These are phyloP conservation scores for Papilio glaucus DNA, from an alignment of 1,140 invertebrate species.

Conservation along the genomic window DNA sequence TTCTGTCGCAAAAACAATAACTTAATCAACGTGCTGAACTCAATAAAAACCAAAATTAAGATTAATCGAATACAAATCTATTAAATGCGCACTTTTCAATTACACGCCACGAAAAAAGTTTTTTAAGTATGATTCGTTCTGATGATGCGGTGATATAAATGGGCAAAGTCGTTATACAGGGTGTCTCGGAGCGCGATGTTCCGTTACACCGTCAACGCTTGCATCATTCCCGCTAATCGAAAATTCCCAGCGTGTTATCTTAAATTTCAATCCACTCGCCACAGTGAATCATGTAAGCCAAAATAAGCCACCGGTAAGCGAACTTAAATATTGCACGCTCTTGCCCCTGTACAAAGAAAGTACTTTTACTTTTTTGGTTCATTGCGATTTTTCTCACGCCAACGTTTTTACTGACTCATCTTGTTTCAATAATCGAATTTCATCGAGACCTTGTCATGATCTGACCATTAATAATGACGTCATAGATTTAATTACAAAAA, in stretches of 20 bases:
- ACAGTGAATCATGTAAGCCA: slow-evolving; percentile 69
- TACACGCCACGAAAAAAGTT: slow-evolving; percentile 10
- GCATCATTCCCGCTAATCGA: slow-evolving; percentile 72
- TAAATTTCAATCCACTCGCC: slow-evolving; percentile 69
- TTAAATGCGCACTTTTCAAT: slow-evolving; percentile 28
- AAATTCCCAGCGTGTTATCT: slow-evolving; percentile 71
- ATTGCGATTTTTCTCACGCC: slow-evolving; percentile 63
- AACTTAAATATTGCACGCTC: slow-evolving; percentile 68
- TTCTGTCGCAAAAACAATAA: slow-evolving; percentile 13
- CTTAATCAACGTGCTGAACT: not conserved
- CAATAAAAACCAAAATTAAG: slow-evolving; percentile 21
- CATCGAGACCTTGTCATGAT: slow-evolving; percentile 45
- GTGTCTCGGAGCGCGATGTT: slow-evolving; percentile 36
- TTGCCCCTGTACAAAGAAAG: slow-evolving; percentile 70
- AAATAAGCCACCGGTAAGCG: slow-evolving; percentile 70
- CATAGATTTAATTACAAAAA: slow-evolving; percentile 45
- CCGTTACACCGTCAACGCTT: slow-evolving; percentile 61
- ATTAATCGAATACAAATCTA: slow-evolving; percentile 21
- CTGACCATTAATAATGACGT: slow-evolving; percentile 74
- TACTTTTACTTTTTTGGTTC: slow-evolving; percentile 76
- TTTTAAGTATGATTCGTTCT: slow-evolving; percentile 26
- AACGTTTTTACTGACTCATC: slow-evolving; percentile 59
- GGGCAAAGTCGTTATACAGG: slow-evolving; percentile 30
- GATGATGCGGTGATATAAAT: slow-evolving; percentile 29
- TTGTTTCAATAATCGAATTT: slow-evolving; percentile 50